Conservation (phyloP, 2,113 vertebrate genomes). For the Tyrannus savana region DNA sequence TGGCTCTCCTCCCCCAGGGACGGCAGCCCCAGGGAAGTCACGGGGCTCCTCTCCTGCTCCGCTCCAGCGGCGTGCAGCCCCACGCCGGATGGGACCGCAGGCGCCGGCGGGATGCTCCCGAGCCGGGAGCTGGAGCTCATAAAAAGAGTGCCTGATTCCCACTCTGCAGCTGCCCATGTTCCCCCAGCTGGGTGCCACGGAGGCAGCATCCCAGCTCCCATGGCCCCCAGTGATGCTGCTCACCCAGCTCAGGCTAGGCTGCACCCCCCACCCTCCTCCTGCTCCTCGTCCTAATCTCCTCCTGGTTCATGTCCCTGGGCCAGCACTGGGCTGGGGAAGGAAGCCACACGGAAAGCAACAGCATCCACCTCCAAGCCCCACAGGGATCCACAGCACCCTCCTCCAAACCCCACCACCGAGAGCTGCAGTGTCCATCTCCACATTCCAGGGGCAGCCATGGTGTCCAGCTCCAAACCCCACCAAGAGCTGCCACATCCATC, state of each 20-base stretch:
- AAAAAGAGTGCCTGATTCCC: background rate
- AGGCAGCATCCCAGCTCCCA: background rate
- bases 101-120: rapidly evolving
- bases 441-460: no score
- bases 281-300: background rate
- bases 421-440: background rate
- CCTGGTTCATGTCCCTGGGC: background rate
- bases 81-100: rapidly evolving
- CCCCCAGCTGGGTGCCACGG: rapidly evolving
- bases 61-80: background rate
- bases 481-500: background rate
- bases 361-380: background rate
- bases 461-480: background rate
- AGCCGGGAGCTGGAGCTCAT: rapidly evolving
- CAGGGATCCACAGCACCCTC: background rate
- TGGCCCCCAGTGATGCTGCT: background rate
- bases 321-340: background rate
- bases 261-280: background rate
- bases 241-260: background rate
- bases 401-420: background rate
- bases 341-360: background rate
- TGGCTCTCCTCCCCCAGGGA: background rate
- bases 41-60: background rate
- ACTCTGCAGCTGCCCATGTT: rapidly evolving
- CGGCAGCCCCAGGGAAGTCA: background rate